Base-by-base conservation (phyloP, 2,113 vertebrate genomes). In the Montifringilla adamsi region DNA sequence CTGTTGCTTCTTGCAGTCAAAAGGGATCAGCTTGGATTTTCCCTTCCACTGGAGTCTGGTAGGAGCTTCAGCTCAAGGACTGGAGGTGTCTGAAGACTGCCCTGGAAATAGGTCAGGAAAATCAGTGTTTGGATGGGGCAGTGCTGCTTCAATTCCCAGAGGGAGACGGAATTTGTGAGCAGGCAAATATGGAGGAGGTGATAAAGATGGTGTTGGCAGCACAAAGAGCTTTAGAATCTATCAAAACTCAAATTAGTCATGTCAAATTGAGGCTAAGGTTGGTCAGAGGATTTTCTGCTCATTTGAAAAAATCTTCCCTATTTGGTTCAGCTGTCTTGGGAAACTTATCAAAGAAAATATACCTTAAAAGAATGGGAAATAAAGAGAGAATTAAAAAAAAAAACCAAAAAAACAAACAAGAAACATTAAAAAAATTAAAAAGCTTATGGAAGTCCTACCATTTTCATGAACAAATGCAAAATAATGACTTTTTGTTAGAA, bases 371-470 rank as follows among this genome's bases (percentile, higher is more conserved):
- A 46, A n/a, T 11, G 7, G 3, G 6, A 75, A 89, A 28, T 13
- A 68, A 78, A 21, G 8, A 66, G 15, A 52, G 44, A 52, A 58
- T 1, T 1, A 30, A 27, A n/a, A 41, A 31, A 82, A 87, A 55
- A 56, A 89, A 47, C n/a, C 1, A 1, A n/a, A n/a, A n/a, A n/a
- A 53, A 35, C 1, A 1, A 53, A 7, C 5, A 10, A 70, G 17
- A 50, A 74, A 67, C 9, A 55, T 23, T 46, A n/a, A 35, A 44
- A 23, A 23, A 24, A n/a, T 28, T 10, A 37, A 41, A 31, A 39
- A 72, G 7, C 6, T 37, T n/a, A 72, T 11, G 8, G 8, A 53
- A 68, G 35, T 82, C 13, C 19, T 41, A 47, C 3, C 16, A 64
- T 31, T 73, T 87, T 64, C 4, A 72, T 2, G 13, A 94, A 55